Conservation (phyloP, 2,797 vertebrate genomes). For the Sebastes elongatus region DNA sequence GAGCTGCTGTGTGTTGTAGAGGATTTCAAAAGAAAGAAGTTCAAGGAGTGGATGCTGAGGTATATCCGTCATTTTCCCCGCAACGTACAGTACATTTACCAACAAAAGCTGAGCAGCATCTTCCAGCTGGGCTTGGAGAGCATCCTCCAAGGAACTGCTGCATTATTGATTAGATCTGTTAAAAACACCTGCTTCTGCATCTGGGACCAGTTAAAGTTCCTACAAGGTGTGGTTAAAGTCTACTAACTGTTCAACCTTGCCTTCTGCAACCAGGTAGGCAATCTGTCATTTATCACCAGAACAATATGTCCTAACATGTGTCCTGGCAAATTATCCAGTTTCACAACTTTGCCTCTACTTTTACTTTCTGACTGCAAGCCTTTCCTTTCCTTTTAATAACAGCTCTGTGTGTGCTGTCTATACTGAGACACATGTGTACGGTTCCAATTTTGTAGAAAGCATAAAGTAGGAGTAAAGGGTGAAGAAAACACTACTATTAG, state of each 20-base stretch:
- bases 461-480: not conserved
- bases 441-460: not conserved
- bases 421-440: not conserved
- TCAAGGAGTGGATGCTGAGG: not conserved
- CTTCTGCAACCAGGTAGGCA: conserved; percentile 35
- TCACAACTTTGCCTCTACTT: conserved; percentile 7
- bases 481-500: not conserved
- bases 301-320: conserved; percentile 35
- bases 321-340: conserved; percentile 17
- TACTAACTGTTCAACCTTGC: conserved; percentile 28
- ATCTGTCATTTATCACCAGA: conserved; percentile 23
- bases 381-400: not conserved
- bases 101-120: conserved; percentile 7
- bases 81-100: conserved; percentile 15
- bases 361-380: not conserved
- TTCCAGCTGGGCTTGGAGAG: conserved; percentile 43
- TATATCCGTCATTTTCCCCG: not conserved
- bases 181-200: conserved; percentile 73
- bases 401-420: not conserved
- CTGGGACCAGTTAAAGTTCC: conserved; percentile 58
- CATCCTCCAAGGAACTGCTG: conserved; percentile 51
- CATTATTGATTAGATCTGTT: conserved; percentile 75
- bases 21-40: not conserved
- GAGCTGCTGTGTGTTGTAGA: not conserved
- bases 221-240: conserved; percentile 41